Evolutionary conservation across 92 coral and sea anemone species (phyloP).

Genomic region (Palythoa caribaeorum): DNA sequence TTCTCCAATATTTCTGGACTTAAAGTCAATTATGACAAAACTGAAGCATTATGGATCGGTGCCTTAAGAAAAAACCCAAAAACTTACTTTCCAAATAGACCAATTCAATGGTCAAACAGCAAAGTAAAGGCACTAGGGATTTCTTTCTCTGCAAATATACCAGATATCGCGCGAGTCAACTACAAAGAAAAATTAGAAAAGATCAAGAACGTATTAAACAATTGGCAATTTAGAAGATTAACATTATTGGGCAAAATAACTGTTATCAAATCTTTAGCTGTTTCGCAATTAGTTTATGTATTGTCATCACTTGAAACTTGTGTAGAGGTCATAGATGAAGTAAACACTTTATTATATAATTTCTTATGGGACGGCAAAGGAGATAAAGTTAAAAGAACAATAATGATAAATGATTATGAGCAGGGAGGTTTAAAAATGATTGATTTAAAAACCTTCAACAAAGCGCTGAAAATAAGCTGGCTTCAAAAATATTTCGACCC

Average conservation of each 20-base stretch:
- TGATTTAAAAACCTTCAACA: too few relatives aligned
- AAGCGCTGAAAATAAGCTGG: neutral
- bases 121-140: neutral
- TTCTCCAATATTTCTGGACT: neutral
- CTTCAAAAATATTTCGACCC: neutral
- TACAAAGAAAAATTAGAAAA: neutral
- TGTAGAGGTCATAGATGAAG: too few relatives aligned
- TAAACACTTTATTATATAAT: too few relatives aligned
- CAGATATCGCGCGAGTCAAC: neutral
- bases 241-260: neutral
- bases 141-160: neutral
- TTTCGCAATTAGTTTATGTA: neutral
- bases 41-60: neutral
- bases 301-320: too few relatives aligned
- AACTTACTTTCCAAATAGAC: neutral
- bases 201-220: neutral
- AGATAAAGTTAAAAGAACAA: neutral
- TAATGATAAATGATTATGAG: neutral
- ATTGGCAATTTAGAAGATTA: slow-evolving; percentile 6
- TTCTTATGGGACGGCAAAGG: neutral
- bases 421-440: too few relatives aligned
- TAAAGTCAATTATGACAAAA: neutral
- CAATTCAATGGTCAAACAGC: slow-evolving; percentile 1
- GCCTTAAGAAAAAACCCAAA: neutral
- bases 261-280: neutral